Conservation (phyloP, 2,797 vertebrate genomes). For the Acanthiza pusilla region DNA sequence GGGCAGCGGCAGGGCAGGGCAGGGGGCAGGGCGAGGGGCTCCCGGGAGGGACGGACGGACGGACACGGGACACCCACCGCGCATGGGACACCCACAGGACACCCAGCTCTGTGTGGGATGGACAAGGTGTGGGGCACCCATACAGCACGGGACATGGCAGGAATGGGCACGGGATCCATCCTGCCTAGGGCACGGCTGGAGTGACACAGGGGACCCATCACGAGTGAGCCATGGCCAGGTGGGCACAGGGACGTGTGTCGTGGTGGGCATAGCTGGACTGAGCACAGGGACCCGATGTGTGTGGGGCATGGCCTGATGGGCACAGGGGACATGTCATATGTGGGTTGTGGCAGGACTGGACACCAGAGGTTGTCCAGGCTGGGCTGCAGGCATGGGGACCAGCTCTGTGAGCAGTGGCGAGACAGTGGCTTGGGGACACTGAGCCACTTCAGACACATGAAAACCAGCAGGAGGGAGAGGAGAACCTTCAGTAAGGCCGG, state of each 20-base stretch:
- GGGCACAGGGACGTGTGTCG: not conserved
- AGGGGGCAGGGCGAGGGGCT: not conserved
- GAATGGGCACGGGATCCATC: not conserved
- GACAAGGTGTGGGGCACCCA: not conserved
- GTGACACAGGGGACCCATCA: not conserved
- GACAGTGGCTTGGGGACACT: not conserved
- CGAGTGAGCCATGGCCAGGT: rapidly evolving
- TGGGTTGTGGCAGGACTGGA: not conserved
- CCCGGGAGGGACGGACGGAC: rapidly evolving
- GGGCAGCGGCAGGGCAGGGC: not conserved
- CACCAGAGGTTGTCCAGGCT: not conserved
- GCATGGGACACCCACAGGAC: too few relatives aligned
- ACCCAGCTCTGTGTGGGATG: rapidly evolving
- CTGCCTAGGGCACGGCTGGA: rapidly evolving
- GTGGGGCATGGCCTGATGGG: not conserved
- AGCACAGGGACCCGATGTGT: not conserved
- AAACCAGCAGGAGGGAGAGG: not conserved
- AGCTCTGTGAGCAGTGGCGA: not conserved
- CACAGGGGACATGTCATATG: rapidly evolving
- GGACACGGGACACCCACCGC: rapidly evolving
- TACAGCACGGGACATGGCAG: not conserved
- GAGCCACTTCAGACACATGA: rapidly evolving
- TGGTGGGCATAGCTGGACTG: not conserved
- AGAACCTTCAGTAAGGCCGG: not conserved
- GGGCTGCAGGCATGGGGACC: not conserved